Percentiles rank a stretch among this genome's conserved stretches.
Evolutionary conservation across 2,113 vertebrate genomes (phyloP).

Genomic region (Prionailurus viverrinus): DNA sequence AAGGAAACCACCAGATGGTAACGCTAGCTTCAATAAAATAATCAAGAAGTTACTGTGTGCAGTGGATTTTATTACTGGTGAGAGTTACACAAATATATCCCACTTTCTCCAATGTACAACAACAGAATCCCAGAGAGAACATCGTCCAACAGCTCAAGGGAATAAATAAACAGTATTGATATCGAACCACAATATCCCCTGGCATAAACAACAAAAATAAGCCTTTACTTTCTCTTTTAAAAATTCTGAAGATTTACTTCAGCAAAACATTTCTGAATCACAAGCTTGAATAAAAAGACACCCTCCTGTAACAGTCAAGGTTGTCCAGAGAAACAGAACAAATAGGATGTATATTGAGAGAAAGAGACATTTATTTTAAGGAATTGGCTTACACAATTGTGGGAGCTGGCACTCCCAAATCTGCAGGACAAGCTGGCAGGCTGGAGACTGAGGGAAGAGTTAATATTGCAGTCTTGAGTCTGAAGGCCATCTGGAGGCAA

Average conservation of each 20-base stretch:
- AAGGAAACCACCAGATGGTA: background rate
- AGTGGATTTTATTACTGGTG: slow-evolving; percentile 36
- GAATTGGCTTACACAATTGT: background rate
- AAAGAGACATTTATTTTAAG: background rate
- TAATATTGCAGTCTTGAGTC: background rate
- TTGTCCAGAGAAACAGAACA: slow-evolving; percentile 26
- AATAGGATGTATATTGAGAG: background rate
- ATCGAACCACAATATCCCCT: background rate
- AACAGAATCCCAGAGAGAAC: background rate
- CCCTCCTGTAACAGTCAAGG: background rate
- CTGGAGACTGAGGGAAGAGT: background rate
- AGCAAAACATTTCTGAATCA: slow-evolving; percentile 55
- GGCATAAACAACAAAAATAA: slow-evolving; percentile 36
- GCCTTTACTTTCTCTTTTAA: background rate
- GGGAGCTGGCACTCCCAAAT: background rate
- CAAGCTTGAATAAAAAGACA: background rate
- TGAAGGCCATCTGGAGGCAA: background rate
- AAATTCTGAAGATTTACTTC: background rate
- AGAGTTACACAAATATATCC: slow-evolving; percentile 33
- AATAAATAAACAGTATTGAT: slow-evolving; percentile 39
- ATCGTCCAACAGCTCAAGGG: background rate
- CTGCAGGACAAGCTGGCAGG: background rate
- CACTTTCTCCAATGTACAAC: slow-evolving; percentile 35
- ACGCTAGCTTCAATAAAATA: slow-evolving; percentile 45
- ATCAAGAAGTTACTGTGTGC: background rate